phyloP scores from a whole-genome alignment of 2,888 invertebrate genomes.

The Ophioninae sp. region DNA sequence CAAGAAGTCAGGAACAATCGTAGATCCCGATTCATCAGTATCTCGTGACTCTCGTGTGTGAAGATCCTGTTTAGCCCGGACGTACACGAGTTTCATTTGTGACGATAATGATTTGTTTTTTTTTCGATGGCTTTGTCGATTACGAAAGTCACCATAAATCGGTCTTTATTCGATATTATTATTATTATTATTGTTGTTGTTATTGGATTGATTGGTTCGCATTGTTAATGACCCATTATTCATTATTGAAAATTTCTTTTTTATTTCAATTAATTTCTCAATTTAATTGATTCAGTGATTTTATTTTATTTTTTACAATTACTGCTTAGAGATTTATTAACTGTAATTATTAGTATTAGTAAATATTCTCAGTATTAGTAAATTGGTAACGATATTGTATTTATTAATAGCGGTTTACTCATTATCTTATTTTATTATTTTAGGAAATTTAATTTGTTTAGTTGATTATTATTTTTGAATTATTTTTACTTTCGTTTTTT shows the following conservation, averaged over 20 bases:
- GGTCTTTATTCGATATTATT: neutral
- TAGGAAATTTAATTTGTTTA: no score
- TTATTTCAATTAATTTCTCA: no score
- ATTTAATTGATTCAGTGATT: no score
- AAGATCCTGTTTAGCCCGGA: slow-evolving; percentile 1
- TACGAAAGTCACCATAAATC: neutral
- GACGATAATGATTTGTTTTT: neutral
- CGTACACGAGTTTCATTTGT: neutral
- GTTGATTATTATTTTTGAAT: no score
- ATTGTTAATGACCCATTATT: neutral
- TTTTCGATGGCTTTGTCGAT: neutral
- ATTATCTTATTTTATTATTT: no score
- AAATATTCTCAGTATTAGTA: no score
- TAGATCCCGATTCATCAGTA: slow-evolving; percentile 24
- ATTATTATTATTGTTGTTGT: neutral
- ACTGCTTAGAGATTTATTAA: neutral
- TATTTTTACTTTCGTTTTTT: no score
- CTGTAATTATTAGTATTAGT: no score
- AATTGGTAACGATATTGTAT: no score
- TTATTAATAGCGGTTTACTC: no score
- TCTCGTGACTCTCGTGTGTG: slow-evolving; percentile 11
- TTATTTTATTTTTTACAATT: neutral
- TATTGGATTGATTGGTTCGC: neutral
- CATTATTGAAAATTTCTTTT: neutral
- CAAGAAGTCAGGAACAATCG: slow-evolving; percentile 34